These are phyloP conservation scores for Cyaniris semiargus DNA, from an alignment of 2,888 invertebrate genomes.

Conservation along the genomic window DNA sequence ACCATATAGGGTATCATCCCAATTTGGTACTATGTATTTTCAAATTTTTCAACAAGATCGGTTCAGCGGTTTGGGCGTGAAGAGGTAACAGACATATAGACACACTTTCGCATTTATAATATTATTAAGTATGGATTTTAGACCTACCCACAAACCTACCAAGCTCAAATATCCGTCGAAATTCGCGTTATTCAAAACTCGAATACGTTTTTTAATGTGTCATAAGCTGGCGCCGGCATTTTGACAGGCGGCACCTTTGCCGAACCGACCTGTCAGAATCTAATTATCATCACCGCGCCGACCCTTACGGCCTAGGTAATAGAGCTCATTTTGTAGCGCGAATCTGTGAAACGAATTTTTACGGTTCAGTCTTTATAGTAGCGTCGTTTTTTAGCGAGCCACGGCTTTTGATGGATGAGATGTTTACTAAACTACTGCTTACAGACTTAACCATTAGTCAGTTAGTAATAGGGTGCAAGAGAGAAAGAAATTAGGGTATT, in stretches of 20 bases:
- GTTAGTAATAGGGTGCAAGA: neutral
- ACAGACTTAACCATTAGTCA: slow-evolving; percentile 26
- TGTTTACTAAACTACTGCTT: slow-evolving; percentile 26
- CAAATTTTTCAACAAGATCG: too few species aligned
- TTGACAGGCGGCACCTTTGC: slow-evolving; percentile 77
- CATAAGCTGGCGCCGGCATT: slow-evolving; percentile 70
- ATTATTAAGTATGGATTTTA: too few species aligned
- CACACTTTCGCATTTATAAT: too few species aligned
- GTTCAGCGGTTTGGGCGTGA: too few species aligned
- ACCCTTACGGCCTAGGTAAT: slow-evolving; percentile 42
- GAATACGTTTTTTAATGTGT: slow-evolving; percentile 55
- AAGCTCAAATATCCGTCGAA: slow-evolving; percentile 1
- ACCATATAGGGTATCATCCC: too few species aligned
- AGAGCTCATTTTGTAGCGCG: slow-evolving; percentile 46
- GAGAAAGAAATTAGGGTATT: neutral
- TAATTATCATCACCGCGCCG: slow-evolving; percentile 57
- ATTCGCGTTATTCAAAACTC: slow-evolving; percentile 38
- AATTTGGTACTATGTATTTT: too few species aligned
- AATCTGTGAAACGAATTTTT: slow-evolving; percentile 50
- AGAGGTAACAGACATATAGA: too few species aligned
- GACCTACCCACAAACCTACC: too few species aligned
- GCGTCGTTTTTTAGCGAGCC: slow-evolving; percentile 50
- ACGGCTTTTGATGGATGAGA: slow-evolving; percentile 34
- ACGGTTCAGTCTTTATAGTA: slow-evolving; percentile 69
- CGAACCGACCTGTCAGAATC: slow-evolving; percentile 75